Evolutionary conservation across 2,113 vertebrate species (phyloP).

Genomic region (Macquaria ambigua): DNA sequence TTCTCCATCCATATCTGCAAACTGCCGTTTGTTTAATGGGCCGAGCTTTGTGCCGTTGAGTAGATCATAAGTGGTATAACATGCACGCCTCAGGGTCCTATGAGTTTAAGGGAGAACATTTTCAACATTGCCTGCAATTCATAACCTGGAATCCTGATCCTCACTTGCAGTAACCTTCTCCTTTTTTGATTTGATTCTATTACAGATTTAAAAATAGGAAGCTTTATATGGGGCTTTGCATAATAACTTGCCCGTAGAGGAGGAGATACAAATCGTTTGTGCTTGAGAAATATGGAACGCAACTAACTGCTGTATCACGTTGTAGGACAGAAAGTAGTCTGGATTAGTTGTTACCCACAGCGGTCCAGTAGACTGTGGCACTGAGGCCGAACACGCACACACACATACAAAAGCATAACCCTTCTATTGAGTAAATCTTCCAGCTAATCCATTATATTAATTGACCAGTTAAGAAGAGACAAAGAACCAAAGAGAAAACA

Average conservation of each 20-base stretch:
- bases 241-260: slow-evolving; percentile 44
- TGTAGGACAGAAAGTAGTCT: slow-evolving; percentile 7
- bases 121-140: slow-evolving; percentile 61
- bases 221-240: slow-evolving; percentile 50
- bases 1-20: slow-evolving; percentile 56
- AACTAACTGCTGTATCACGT: slow-evolving; percentile 27
- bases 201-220: slow-evolving; percentile 51
- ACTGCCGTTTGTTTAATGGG: slow-evolving; percentile 74
- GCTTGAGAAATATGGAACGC: slow-evolving; percentile 34
- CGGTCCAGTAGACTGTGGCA: slow-evolving; percentile 24
- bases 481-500: slow-evolving; percentile 35
- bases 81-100: slow-evolving; percentile 61
- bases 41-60: slow-evolving; percentile 56
- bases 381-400: not conserved
- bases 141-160: slow-evolving; percentile 60
- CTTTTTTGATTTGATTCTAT: slow-evolving; percentile 50
- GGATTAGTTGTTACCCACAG: slow-evolving; percentile 32
- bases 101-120: slow-evolving; percentile 66
- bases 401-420: slow-evolving; percentile 1
- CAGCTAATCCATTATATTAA: slow-evolving; percentile 59
- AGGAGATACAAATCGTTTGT: slow-evolving; percentile 34
- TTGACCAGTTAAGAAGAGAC: slow-evolving; percentile 55
- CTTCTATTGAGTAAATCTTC: slow-evolving; percentile 27
- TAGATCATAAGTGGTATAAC: slow-evolving; percentile 68
- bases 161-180: slow-evolving; percentile 33